Base-by-base conservation (phyloP, 2,797 vertebrate genomes). In the Rhinella marina region DNA sequence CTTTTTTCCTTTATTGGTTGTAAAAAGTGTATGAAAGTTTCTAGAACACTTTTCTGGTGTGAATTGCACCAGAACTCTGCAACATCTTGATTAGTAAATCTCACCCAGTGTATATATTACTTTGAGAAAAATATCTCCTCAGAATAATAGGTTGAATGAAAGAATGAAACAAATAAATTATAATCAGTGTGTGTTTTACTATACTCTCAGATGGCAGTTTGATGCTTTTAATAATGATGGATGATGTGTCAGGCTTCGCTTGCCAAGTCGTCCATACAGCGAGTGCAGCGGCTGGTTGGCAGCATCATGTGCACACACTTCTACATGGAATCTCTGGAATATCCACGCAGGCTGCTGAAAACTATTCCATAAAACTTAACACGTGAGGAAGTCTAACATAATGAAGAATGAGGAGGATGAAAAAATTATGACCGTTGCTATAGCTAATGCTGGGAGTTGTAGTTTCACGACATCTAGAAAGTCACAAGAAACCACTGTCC, bases 311-410 rank as follows among this genome's bases (percentile, higher is more conserved):
- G 72, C 25, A 32, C 57, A 41, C 50, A 64, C 52, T 48, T 80
- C 66, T 75, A 32, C 70, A 29, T 23, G 14, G 32, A 64, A 13
- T 77, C 19, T 68, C 70, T 66, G 86, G 86, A 79, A 83, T 78
- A 78, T 29, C 82, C 52, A 66, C 32, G 72, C 32, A 17, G 50
- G 19, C 75, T 48, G 61, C 25, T 48, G 27, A 70, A 72, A 84
- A 84, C 84, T 57, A 75, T 87, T 76, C 86, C 68, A 32, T 1
- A 6, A 79, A 56, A 21, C 25, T 13, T 9, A 27, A 82, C 41
- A 52, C 8, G 25, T 41, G n/a, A 52, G 41, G 61, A 52, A 16
- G 59, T 81, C 52, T 27, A 13, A 27, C 23, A 54, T 16, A 8
- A 54, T 7, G n/a, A 76, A 68, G 8, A 21, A 13, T 41, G 41